phyloP scores from a whole-genome alignment of 2,113 vertebrate genomes.

The Bufo gargarizans region DNA sequence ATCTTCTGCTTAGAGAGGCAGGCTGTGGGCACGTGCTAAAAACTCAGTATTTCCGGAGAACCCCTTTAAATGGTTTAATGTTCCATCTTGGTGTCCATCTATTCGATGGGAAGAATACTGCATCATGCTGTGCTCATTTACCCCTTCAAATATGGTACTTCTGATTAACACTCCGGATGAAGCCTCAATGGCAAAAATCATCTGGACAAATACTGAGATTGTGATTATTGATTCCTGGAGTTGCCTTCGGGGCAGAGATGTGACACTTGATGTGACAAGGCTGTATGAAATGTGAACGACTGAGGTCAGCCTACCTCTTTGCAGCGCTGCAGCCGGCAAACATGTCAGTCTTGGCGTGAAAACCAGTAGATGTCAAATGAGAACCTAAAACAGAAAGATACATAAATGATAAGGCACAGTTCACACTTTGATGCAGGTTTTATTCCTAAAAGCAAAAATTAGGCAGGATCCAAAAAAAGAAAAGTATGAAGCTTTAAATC shows the following conservation, averaged over 20 bases:
- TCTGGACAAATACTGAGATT: no score
- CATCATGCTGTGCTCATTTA: no score
- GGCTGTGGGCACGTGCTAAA: no score
- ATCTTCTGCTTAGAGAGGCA: no score
- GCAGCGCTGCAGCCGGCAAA: constrained; percentile 41
- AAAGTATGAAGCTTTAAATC: background rate
- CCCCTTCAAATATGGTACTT: no score
- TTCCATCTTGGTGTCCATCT: no score
- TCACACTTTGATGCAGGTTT: background rate
- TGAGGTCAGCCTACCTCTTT: constrained; percentile 27
- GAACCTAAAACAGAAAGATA: background rate
- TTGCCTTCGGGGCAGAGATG: background rate
- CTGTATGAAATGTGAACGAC: background rate
- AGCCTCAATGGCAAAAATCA: background rate
- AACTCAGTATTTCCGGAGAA: no score
- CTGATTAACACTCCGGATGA: no score
- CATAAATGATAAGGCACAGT: background rate
- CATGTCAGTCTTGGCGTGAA: constrained; percentile 27
- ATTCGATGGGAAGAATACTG: no score
- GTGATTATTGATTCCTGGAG: background rate
- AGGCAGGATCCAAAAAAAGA: background rate
- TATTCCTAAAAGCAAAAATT: no score
- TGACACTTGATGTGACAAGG: background rate
- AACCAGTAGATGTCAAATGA: background rate
- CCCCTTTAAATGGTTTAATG: no score